Evolutionary conservation across 2,888 invertebrate genomes (phyloP), one percentile per base, ranked within the genome.

Genomic region (Noctua pronuba): DNA sequence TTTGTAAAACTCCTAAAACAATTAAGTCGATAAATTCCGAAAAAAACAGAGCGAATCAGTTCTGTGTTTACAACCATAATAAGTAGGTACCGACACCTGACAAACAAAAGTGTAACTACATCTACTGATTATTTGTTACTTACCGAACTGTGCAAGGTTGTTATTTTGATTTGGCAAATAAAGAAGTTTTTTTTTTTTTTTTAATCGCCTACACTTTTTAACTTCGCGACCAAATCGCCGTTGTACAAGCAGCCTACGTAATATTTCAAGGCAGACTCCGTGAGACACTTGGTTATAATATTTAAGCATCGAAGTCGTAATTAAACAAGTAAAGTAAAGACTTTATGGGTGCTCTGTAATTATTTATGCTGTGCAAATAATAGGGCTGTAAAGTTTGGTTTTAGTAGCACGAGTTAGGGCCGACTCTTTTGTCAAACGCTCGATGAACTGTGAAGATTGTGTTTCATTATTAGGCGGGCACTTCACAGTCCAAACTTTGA

Each of bases 231-330:
- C 2, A 46, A 77, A 11, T 68, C 77, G 66, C 16, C 13, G 13
- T 6, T 0, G 31, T 52, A 10, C 24, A 52, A 18, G 6, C 21
- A 68, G 41, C 80, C 77, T 67, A 55, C 62, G 49, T 55, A 28
- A 75, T 77, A 77, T 73, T 75, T 76, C 60, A 75, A 24, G 69
- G 28, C 60, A 58, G 71, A 35, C 71, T 71, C 77, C 67, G 62
- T 55, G 73, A 81, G 82, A 82, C 80, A 79, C 77, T 85, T 67
- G 71, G 81, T 85, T 87, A 82, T 89, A 88, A 90, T 90, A 89
- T 89, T 90, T 90, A 77, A 88, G 74, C 86, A 86, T 88, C 82
- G 83, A 88, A 86, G 77, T 86, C 70, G 82, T 88, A 87, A 87
- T 90, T 90, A 88, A 84, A 85, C 80, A 81, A 77, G 79, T 67